Evolutionary conservation across 2,113 vertebrate genomes (phyloP), one percentile per base, ranked within the genome.

Genomic region (Syngnathus floridae): DNA sequence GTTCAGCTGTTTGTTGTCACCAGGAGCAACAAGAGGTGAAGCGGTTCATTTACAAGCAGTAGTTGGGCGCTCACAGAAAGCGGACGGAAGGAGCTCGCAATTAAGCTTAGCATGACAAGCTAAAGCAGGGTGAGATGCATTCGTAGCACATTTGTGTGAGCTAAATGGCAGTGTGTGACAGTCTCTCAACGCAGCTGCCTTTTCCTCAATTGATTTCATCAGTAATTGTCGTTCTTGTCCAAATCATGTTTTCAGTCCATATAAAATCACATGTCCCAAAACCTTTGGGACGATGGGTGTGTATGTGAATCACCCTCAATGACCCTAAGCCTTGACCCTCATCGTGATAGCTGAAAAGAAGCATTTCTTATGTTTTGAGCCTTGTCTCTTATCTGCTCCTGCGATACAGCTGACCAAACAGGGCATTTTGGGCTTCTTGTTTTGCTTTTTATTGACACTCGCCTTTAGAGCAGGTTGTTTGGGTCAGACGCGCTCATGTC

Each of bases 1-100:
- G 81, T 88, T 86, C 84, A 78, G 78, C 65, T 54, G 55, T 64
- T 62, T 70, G 77, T 86, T 67, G 77, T 86, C 78, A 76, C 84
- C 67, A 76, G 49, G 83, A 82, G 87, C 86, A 85, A 88, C 85
- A 70, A 61, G 69, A 68, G 66, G 58, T 74, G 67, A 70, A 67
- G 40, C 51, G 11, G 71, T 75, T 73, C 67, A 69, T 69, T 61
- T 63, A 62, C 67, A 51, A 64, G 77, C 62, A 45, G 74, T 61
- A 70, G 62, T 49, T 70, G 57, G 4, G 61, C 35, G 63, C 66
- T 62, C 46, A 58, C 72, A 76, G 64, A 82, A 71, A 79, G 73
- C 61, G 0, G 46, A 72, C 65, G 0, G 45, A 72, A 65, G 65
- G 31, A 70, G 35, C 54, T 36, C 66, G 65, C 49, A 43, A 58